Percentiles rank a stretch among this genome's conserved stretches.
Evolutionary conservation across 1,140 invertebrate genomes (phyloP).

Genomic region (Psix sp.): DNA sequence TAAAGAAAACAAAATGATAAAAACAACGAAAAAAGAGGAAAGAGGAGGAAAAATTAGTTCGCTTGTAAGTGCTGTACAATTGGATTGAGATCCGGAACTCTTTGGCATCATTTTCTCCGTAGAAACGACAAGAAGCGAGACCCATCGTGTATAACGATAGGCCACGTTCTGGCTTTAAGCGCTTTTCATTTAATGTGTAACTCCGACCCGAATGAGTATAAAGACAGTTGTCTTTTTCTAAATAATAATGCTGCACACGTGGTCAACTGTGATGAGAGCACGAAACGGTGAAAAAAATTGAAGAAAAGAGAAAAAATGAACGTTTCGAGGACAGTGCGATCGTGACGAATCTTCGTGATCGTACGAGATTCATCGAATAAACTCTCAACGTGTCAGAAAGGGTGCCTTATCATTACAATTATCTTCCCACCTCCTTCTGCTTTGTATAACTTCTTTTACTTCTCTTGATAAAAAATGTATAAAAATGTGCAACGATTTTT

Average conservation of each 20-base stretch:
- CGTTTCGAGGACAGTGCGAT: slow-evolving; percentile 55
- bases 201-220: slow-evolving; percentile 46
- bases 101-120: slow-evolving; percentile 72
- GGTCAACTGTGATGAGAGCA: slow-evolving; percentile 48
- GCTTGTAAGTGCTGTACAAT: slow-evolving; percentile 53
- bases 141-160: slow-evolving; percentile 51
- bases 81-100: slow-evolving; percentile 71
- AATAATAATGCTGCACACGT: slow-evolving; percentile 56
- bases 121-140: slow-evolving; percentile 64
- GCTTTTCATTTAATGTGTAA: slow-evolving; percentile 57
- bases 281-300: slow-evolving; percentile 54
- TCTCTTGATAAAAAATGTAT: slow-evolving; percentile 61
- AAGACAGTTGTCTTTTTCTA: slow-evolving; percentile 44
- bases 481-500: slow-evolving; percentile 63
- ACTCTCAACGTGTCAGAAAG: slow-evolving; percentile 59
- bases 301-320: slow-evolving; percentile 44
- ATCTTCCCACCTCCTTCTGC: slow-evolving; percentile 46
- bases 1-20: slow-evolving; percentile 2
- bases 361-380: slow-evolving; percentile 58
- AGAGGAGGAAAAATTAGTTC: slow-evolving; percentile 37
- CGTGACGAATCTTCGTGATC: slow-evolving; percentile 60
- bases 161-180: slow-evolving; percentile 60
- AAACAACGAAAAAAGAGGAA: slow-evolving; percentile 24
- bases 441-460: slow-evolving; percentile 49
- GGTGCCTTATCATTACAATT: slow-evolving; percentile 60